Conservation (phyloP, 2,888 invertebrate genomes). For the Hoplodrina ambigua region DNA sequence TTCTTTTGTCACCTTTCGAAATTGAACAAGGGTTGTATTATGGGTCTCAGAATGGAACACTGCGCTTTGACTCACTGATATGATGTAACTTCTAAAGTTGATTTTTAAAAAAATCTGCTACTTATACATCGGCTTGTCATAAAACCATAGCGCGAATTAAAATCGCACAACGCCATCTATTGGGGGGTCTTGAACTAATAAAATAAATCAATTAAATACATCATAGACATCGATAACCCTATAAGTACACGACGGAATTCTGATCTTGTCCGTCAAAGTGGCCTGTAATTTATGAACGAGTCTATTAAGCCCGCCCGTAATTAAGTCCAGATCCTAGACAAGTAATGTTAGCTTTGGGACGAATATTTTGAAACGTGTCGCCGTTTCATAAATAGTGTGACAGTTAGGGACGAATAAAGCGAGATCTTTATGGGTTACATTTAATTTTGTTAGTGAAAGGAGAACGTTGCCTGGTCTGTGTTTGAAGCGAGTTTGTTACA, state of each 20-base stretch:
- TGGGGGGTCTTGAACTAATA: no score
- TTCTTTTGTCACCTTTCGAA: not conserved
- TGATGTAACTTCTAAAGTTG: no score
- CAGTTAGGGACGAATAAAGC: conserved; percentile 35
- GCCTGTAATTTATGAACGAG: conserved; percentile 53
- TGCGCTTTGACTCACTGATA: no score
- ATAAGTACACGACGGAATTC: conserved; percentile 35
- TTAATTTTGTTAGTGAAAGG: conserved; percentile 11
- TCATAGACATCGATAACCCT: conserved; percentile 10
- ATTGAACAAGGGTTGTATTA: no score
- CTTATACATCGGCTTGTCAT: no score
- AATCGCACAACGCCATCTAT: no score
- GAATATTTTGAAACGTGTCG: conserved; percentile 52
- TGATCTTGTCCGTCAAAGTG: conserved; percentile 58
- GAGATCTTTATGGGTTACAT: conserved; percentile 21
- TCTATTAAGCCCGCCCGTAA: conserved; percentile 48
- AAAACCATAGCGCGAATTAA: no score
- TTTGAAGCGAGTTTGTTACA: not conserved
- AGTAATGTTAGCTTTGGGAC: conserved; percentile 54
- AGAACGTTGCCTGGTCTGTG: not conserved
- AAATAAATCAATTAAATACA: no score
- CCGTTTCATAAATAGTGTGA: conserved; percentile 47
- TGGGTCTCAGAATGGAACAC: no score
- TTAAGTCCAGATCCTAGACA: conserved; percentile 52
- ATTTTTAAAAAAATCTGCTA: no score